phyloP scores from a whole-genome alignment of 2,113 vertebrate genomes.

The Semnornis frantzii region DNA sequence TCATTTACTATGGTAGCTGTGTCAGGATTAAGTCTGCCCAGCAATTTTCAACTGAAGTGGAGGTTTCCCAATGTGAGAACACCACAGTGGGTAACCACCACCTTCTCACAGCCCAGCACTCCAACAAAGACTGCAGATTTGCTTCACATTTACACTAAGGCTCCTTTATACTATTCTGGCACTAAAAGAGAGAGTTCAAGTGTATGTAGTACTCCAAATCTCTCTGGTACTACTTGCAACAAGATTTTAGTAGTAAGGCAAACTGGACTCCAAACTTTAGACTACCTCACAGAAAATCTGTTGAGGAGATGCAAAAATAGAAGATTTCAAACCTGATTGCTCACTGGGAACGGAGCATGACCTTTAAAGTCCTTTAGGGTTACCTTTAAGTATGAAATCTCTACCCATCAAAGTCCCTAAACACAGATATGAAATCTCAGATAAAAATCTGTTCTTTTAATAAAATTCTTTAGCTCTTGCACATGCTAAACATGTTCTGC shows the following conservation, averaged over 20 bases:
- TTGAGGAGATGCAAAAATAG: neutral
- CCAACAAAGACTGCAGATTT: neutral
- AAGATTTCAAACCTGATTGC: neutral
- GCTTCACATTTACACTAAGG: neutral
- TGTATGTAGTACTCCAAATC: neutral
- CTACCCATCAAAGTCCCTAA: neutral
- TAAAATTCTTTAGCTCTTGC: neutral
- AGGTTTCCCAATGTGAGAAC: neutral
- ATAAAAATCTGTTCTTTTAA: neutral
- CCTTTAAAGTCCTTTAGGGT: neutral
- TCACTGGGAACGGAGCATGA: neutral
- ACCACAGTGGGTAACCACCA: neutral
- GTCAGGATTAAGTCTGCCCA: neutral
- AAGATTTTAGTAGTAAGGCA: neutral
- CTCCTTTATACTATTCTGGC: neutral
- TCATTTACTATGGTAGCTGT: neutral
- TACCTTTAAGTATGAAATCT: neutral
- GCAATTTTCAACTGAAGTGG: neutral
- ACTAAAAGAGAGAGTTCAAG: neutral
- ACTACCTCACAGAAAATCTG: neutral
- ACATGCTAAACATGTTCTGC: neutral
- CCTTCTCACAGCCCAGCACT: neutral
- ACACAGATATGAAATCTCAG: neutral
- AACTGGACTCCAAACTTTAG: neutral
- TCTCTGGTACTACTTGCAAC: neutral